phyloP scores from a whole-genome alignment of 2,113 vertebrate genomes.

The Xiphophorus maculatus region DNA sequence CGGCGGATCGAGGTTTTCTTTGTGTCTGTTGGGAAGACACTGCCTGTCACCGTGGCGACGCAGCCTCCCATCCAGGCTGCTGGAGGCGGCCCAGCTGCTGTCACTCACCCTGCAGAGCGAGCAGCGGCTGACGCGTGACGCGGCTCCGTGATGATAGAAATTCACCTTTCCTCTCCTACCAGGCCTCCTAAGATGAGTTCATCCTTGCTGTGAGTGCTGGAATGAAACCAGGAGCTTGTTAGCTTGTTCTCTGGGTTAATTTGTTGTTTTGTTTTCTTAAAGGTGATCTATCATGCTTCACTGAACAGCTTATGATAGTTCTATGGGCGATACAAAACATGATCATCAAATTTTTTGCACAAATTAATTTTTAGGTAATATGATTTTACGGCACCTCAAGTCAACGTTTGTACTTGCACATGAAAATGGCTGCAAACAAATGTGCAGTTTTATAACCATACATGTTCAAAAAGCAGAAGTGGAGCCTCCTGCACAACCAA shows the following conservation, averaged over 20 bases:
- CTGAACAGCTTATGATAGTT: too few relatives aligned
- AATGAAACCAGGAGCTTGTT: conserved; percentile 13
- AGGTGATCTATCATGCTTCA: too few relatives aligned
- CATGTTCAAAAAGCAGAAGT: too few relatives aligned
- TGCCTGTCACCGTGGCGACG: conserved; percentile 57
- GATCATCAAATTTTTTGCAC: too few relatives aligned
- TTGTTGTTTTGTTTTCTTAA: not conserved
- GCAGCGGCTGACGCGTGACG: conserved; percentile 46
- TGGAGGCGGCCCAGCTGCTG: conserved; percentile 55
- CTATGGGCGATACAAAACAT: too few relatives aligned
- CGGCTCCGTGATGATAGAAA: conserved; percentile 48
- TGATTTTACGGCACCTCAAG: too few relatives aligned
- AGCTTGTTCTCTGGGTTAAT: not conserved
- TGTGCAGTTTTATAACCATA: too few relatives aligned
- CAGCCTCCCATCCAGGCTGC: conserved; percentile 59
- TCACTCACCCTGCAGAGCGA: conserved; percentile 60
- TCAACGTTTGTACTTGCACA: too few relatives aligned
- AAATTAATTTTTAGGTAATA: too few relatives aligned
- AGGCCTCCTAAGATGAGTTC: conserved; percentile 8
- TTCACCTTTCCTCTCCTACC: conserved; percentile 5
- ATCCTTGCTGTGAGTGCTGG: conserved; percentile 10
- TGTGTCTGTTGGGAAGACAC: conserved; percentile 54
- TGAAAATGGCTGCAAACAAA: too few relatives aligned
- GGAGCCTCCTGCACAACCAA: too few relatives aligned
- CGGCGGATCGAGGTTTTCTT: conserved; percentile 40